Evolutionary conservation across 2,888 invertebrate genomes (phyloP), one percentile per base, ranked within the genome.

Genomic region (Agriopis marginaria): DNA sequence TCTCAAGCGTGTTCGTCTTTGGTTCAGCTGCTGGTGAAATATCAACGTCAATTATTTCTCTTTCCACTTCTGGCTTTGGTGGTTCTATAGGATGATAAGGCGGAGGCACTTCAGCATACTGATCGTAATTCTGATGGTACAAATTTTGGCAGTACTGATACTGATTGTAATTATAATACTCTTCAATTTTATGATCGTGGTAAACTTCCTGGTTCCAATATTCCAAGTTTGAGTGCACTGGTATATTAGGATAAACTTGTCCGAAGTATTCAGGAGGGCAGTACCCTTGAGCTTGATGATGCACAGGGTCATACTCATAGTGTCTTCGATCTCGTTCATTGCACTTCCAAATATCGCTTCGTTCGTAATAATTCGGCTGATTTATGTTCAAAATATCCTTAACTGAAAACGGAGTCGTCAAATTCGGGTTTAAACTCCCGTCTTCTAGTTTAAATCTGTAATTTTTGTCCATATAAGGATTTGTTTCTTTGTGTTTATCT

Each of bases 331-430:
- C 88, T 66, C 88, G 82, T 0, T 91, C 91, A 63, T 78, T 84
- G 40, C 82, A 77, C 72, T 89, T 92, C 92, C 92, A 92, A 8
- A 79, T 44, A 14, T 92, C 92, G 61, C 77, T 87, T 71, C 90
- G 81, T 66, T 93, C 93, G 76, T 88, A 92, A 67, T 85, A 86
- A 54, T 86, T 83, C 4, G 87, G 78, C 69, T 90, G 92, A 70
- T 88, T 89, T 59, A 88, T 89, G 65, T 88, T 93, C 11, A 94
- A 73, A 14, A 94, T 94, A 66, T 94, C 93, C 74, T 92, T 94
- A 0, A 94, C 93, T 0, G 84, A 89, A 73, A 94, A 94, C n/a
- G 93, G 93, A 7, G 93, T 93, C 32, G 77, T 84, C 32, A 87
- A 75, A 58, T 58, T 70, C 9, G 71, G 56, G 42, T 77, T 87